Evolutionary conservation across 2,113 vertebrate genomes (phyloP).

Genomic region (Macaca nemestrina): DNA sequence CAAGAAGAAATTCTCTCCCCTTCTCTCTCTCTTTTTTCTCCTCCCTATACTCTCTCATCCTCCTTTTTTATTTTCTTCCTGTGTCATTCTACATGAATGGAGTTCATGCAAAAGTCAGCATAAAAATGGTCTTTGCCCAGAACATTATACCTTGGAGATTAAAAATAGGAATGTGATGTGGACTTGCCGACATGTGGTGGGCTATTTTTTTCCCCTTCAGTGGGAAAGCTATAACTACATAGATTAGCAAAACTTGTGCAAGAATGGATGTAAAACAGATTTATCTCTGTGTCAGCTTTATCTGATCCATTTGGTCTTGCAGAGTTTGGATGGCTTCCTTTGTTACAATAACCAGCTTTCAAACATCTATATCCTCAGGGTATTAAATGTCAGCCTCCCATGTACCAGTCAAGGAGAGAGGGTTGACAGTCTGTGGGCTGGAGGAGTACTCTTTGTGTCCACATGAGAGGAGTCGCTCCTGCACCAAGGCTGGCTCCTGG

Average conservation of each 20-base stretch:
- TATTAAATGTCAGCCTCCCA: conserved; percentile 87
- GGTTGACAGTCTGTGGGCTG: conserved; percentile 82
- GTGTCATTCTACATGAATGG: conserved; percentile 67
- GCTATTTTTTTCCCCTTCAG: conserved; percentile 68
- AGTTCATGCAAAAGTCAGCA: conserved; percentile 70
- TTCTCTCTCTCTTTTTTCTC: background rate
- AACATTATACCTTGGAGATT: conserved; percentile 77
- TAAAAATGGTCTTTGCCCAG: conserved; percentile 77
- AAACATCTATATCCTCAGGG: conserved; percentile 87
- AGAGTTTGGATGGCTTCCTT: conserved; percentile 87
- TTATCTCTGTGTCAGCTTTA: conserved; percentile 88
- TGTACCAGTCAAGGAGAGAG: conserved; percentile 83
- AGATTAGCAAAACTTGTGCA: conserved; percentile 88
- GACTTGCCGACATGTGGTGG: conserved; percentile 74
- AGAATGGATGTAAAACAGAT: conserved; percentile 89
- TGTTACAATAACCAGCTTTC: conserved; percentile 88
- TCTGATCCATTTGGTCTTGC: conserved; percentile 88
- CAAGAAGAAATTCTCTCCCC: conserved; percentile 75
- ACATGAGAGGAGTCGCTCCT: conserved; percentile 54
- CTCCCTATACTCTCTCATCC: background rate
- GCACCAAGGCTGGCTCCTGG: conserved; percentile 64
- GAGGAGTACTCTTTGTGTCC: conserved; percentile 65
- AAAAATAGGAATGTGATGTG: conserved; percentile 78
- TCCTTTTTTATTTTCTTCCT: conserved; percentile 51
- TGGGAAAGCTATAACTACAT: conserved; percentile 83